Base-by-base conservation (phyloP, 2,113 vertebrate genomes). In the Rutilus rutilus region DNA sequence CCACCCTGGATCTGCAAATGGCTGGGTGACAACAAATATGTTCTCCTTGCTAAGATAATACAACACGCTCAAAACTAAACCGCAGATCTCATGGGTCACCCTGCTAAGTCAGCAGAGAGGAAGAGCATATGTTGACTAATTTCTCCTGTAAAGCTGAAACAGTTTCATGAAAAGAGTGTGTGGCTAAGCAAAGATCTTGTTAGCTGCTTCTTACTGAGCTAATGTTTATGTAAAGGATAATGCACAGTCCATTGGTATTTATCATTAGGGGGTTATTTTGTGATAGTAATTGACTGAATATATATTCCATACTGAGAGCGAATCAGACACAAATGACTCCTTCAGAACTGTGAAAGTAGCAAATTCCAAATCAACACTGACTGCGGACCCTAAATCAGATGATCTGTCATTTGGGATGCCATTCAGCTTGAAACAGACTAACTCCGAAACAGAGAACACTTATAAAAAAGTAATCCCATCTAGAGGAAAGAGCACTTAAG, bases 121-220 rank as follows among this genome's bases (percentile, higher is more conserved):
- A 50, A 82, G 62, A 82, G 11, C 79, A 67, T 50, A 69, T 82
- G 79, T 52, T 67, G 12, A 21, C 17, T 50, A 33, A 69, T 82
- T 82, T 52, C 62, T 5, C 19, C 42, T 4, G 4, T 50, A 21
- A 67, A 50, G 14, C 42, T 47, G 9, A 30, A 67, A 65, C 2
- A 6, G 74, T 27, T 65, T 65, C 60, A 67, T 0, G 1, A 65
- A 47, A 81, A 47, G 12, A 42, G 7, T 36, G 21, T 75, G 71
- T 6, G 23, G 14, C 4, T 52, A 47, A 19, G 25, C 42, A 76
- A 27, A 30, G 25, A 77, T 54, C 25, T 54, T 30, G 12, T 54
- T 54, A 77, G 14, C 25, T 74, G 42, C 9, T 39, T 71, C 67
- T 71, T 39, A 71, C 9, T 12, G 36, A 19, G 67, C 67, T 42